Conservation (phyloP, 2,888 invertebrate species). For the Lysandra bellargus region DNA sequence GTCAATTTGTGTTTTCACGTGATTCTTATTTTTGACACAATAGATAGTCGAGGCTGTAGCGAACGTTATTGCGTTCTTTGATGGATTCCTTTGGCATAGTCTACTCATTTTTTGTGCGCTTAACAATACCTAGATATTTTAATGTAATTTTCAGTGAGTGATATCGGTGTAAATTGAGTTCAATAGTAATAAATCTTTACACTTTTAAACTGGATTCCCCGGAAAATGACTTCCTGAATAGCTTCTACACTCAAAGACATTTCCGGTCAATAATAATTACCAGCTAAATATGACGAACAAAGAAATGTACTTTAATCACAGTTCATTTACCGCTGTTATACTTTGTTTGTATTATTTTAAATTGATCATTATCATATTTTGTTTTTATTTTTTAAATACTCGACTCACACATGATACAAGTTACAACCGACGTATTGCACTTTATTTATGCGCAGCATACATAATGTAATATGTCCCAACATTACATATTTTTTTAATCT, state of each 20-base stretch:
- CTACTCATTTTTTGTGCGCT: neutral
- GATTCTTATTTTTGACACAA: constrained; percentile 26
- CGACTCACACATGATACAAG: neutral
- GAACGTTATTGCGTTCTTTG: constrained; percentile 10
- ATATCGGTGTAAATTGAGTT: neutral
- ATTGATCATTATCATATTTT: constrained; percentile 9
- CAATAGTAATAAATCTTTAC: neutral
- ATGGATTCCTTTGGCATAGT: neutral
- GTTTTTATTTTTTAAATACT: neutral
- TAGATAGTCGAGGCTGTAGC: constrained; percentile 3
- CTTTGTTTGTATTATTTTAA: neutral
- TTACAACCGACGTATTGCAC: neutral
- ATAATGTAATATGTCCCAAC: neutral
- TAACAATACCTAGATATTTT: neutral
- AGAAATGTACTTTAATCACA: constrained; percentile 12
- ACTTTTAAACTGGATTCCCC: neutral
- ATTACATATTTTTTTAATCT: neutral
- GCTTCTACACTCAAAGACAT: constrained; percentile 12
- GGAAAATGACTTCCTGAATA: neutral
- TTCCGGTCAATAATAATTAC: constrained; percentile 10
- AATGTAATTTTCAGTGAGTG: constrained; percentile 1
- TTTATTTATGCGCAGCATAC: neutral
- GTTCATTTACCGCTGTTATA: constrained; percentile 6
- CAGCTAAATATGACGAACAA: neutral
- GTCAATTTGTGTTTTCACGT: constrained; percentile 28